Evolutionary conservation across 2,888 invertebrate species (phyloP).

Genomic region (Meganola albula): DNA sequence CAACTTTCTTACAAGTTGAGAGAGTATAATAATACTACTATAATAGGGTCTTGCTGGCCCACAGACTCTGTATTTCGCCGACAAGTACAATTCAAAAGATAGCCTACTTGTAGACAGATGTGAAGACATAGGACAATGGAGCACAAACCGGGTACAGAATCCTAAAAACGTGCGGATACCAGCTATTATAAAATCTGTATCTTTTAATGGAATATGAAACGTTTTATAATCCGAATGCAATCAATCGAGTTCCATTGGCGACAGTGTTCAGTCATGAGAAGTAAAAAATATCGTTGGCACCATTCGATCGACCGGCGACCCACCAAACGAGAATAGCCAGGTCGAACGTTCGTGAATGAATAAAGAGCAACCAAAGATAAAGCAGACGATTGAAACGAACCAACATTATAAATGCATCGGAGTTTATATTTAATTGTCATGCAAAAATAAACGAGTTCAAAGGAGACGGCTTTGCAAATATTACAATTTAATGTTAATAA

Average conservation of each 20-base stretch:
- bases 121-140: no score
- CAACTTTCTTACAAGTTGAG: no score
- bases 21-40: no score
- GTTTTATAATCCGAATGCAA: slow-evolving; percentile 34
- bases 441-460: slow-evolving; percentile 59
- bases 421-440: slow-evolving; percentile 61
- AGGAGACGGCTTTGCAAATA: slow-evolving; percentile 54
- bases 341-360: slow-evolving; percentile 57
- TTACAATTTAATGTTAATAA: slow-evolving; percentile 66
- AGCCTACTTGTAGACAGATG: no score
- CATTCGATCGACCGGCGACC: slow-evolving; percentile 48
- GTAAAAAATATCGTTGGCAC: slow-evolving; percentile 53
- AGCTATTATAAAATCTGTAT: no score
- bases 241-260: slow-evolving; percentile 32
- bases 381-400: slow-evolving; percentile 49
- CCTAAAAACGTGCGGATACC: no score
- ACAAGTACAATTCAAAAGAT: no score
- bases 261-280: slow-evolving; percentile 35
- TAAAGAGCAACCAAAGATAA: slow-evolving; percentile 58
- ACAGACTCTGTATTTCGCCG: no score
- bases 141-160: no score
- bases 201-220: slow-evolving; percentile 25
- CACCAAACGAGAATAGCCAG: slow-evolving; percentile 64
- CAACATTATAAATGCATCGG: slow-evolving; percentile 41
- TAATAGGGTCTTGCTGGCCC: no score